These are phyloP conservation scores for Trigoniulus corallinus DNA, from an alignment of 1,140 invertebrate species.

Conservation along the genomic window DNA sequence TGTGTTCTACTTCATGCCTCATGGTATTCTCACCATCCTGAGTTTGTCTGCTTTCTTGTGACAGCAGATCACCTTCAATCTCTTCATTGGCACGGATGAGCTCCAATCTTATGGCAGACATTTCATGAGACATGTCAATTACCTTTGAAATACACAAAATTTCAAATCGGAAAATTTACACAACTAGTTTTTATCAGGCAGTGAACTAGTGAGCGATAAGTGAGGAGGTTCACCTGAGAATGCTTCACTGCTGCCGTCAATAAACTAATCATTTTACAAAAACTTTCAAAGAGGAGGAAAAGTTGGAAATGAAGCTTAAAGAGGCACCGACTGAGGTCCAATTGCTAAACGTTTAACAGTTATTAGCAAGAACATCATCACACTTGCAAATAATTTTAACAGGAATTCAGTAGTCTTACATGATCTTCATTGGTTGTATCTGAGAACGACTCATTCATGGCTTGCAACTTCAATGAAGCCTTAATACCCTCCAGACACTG, in stretches of 20 bases:
- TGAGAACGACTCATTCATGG: constrained; percentile 39
- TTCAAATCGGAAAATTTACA: background rate
- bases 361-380: background rate
- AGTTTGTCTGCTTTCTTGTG: constrained; percentile 13
- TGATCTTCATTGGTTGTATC: constrained; percentile 39
- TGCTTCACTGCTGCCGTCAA: constrained; percentile 33
- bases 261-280: constrained; percentile 65
- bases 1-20: constrained; percentile 8
- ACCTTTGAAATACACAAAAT: constrained; percentile 17
- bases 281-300: constrained; percentile 72
- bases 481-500: constrained; percentile 56
- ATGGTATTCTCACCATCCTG: constrained; percentile 2
- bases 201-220: background rate
- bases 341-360: background rate
- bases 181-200: background rate
- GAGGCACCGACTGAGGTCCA: constrained; percentile 59
- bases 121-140: constrained; percentile 25
- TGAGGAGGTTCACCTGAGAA: constrained; percentile 13
- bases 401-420: background rate
- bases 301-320: constrained; percentile 92
- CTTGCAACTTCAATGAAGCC: constrained; percentile 51
- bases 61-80: constrained; percentile 25
- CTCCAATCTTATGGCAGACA: constrained; percentile 21
- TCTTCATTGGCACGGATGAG: constrained; percentile 23
- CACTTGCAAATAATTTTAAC: background rate